A percentile compares a stretch with the other conserved stretches of the same genome.
Evolutionary conservation across 2,113 vertebrate genomes (phyloP).

Genomic region (Micronycteris hirsuta): DNA sequence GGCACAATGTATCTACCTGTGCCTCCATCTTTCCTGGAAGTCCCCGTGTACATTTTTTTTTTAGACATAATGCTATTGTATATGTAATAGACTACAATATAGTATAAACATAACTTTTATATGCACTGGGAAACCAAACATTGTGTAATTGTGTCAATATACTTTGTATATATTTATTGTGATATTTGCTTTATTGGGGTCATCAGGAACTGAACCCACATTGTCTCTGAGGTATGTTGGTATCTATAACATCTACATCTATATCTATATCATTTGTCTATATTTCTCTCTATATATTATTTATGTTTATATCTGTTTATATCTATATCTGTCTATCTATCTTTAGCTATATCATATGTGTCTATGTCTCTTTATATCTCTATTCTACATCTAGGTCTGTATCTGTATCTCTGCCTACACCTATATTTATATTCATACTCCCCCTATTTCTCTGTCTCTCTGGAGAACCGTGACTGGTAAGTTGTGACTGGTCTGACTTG

Average conservation of each 20-base stretch:
- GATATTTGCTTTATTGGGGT: not conserved
- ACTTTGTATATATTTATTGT: not conserved
- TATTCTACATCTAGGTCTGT: not conserved
- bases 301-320: not conserved
- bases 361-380: not conserved
- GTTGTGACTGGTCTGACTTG: not conserved
- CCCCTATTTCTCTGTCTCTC: not conserved
- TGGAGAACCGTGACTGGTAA: not conserved
- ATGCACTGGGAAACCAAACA: not conserved
- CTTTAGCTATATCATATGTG: not conserved
- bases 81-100: not conserved
- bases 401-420: not conserved
- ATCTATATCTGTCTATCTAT: not conserved
- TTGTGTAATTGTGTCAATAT: not conserved
- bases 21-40: too few relatives aligned
- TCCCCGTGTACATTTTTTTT: not conserved
- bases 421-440: not conserved
- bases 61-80: not conserved
- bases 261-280: not conserved
- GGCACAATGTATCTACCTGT: too few relatives aligned
- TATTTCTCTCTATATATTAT: not conserved
- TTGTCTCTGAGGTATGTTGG: not conserved
- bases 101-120: not conserved
- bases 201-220: not conserved
- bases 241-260: not conserved